Conservation (phyloP, 1,140 invertebrate genomes). For the Aphelenchoides besseyi region DNA sequence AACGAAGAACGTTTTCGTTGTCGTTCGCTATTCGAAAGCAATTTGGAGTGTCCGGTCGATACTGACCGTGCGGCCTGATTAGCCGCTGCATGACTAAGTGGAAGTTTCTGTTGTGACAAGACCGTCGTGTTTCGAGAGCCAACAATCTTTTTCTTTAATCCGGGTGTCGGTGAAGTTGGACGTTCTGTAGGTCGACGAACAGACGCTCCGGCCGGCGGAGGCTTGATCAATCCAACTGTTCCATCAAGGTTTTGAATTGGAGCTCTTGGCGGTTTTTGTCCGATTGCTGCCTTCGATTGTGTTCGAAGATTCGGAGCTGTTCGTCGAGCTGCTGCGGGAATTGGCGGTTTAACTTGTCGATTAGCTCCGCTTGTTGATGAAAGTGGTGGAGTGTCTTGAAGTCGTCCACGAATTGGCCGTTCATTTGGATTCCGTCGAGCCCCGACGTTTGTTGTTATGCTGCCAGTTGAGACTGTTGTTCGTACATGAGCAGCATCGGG, state of each 20-base stretch:
- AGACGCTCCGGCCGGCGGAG: neutral
- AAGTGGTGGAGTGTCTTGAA: conserved; percentile 12
- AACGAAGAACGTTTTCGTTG: neutral
- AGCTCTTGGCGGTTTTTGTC: neutral
- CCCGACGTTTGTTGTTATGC: neutral
- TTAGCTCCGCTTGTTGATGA: neutral
- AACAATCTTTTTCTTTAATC: neutral
- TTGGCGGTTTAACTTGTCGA: conserved; percentile 11
- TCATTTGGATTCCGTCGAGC: neutral
- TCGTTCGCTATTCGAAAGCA: neutral
- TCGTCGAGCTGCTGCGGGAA: conserved; percentile 4
- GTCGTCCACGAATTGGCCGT: neutral
- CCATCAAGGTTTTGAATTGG: neutral
- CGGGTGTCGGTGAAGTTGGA: neutral
- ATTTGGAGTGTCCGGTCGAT: neutral
- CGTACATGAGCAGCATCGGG: neutral
- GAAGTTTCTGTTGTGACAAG: neutral
- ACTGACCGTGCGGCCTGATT: neutral
- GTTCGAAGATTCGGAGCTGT: neutral
- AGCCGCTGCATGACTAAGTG: neutral
- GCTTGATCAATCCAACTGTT: neutral
- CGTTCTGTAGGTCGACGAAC: neutral
- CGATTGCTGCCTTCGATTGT: neutral
- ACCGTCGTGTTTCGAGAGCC: neutral
- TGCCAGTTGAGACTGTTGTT: neutral